phyloP scores from a whole-genome alignment of 2,888 invertebrate genomes.

The Cerceris rybyensis region DNA sequence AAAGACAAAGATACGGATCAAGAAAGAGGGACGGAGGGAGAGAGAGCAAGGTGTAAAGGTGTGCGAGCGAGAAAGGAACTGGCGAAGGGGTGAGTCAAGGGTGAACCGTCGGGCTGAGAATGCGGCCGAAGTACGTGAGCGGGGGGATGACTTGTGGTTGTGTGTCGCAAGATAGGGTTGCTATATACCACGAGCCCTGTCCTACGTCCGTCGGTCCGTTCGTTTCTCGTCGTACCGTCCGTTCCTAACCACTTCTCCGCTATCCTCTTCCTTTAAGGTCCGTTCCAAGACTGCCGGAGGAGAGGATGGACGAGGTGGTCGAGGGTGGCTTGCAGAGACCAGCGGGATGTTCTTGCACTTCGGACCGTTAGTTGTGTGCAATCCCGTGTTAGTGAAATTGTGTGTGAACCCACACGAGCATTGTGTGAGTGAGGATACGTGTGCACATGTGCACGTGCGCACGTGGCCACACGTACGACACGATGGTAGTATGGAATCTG shows the following conservation, averaged over 20 bases:
- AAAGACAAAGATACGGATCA: slow-evolving; percentile 61
- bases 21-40: slow-evolving; percentile 60
- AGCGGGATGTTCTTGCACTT: slow-evolving; percentile 75
- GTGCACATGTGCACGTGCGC: slow-evolving; percentile 40
- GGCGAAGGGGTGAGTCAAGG: slow-evolving; percentile 67
- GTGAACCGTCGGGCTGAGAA: slow-evolving; percentile 69
- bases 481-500: slow-evolving; percentile 21
- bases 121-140: slow-evolving; percentile 65
- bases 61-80: slow-evolving; percentile 53
- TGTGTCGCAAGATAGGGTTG: slow-evolving; percentile 80
- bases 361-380: slow-evolving; percentile 65
- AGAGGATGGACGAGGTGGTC: slow-evolving; percentile 67
- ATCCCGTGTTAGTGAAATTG: slow-evolving; percentile 56
- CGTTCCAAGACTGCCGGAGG: slow-evolving; percentile 65
- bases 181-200: slow-evolving; percentile 63
- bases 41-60: slow-evolving; percentile 45
- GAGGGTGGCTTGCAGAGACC: slow-evolving; percentile 60
- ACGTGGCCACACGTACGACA: slow-evolving; percentile 32
- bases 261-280: slow-evolving; percentile 75
- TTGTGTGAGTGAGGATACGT: slow-evolving; percentile 51
- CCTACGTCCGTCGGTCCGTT: slow-evolving; percentile 66
- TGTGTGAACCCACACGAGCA: slow-evolving; percentile 59
- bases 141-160: slow-evolving; percentile 79
- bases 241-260: slow-evolving; percentile 66
- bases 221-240: slow-evolving; percentile 62